A percentile compares a stretch with the other conserved stretches of the same genome.
These are phyloP conservation scores for Cacoxenus indagator DNA, from an alignment of 2,888 invertebrate species.

Conservation along the genomic window DNA sequence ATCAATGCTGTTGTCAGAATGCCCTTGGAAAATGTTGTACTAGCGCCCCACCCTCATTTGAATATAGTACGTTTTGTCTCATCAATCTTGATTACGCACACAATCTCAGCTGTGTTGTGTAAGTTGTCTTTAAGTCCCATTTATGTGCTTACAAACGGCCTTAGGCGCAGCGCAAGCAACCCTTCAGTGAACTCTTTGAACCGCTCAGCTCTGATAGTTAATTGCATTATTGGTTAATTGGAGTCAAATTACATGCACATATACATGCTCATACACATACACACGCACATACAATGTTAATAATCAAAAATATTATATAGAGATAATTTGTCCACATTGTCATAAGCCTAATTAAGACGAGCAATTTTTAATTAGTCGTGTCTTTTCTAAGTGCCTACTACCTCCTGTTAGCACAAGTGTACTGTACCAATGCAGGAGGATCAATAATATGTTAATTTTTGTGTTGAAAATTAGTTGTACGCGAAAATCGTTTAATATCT, in stretches of 20 bases:
- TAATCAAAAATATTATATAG: too few species aligned
- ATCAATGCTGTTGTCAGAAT: constrained; percentile 28
- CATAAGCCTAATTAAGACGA: too few species aligned
- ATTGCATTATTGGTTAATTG: constrained; percentile 57
- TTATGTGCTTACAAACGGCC: neutral
- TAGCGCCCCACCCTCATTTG: too few species aligned
- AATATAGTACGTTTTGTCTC: constrained; percentile 34
- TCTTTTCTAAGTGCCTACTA: too few species aligned
- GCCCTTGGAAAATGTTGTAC: neutral
- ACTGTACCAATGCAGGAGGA: too few species aligned
- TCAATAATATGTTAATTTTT: too few species aligned
- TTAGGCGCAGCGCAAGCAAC: constrained; percentile 18
- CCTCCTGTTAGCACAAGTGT: too few species aligned
- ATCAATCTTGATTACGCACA: constrained; percentile 47
- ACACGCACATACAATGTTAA: too few species aligned
- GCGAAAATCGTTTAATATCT: too few species aligned
- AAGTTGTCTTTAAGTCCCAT: constrained; percentile 30
- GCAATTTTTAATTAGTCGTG: too few species aligned
- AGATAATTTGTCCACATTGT: too few species aligned
- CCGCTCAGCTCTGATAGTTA: constrained; percentile 41
- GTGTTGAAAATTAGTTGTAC: too few species aligned
- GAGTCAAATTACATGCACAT: constrained; percentile 47
- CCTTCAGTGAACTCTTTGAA: constrained; percentile 45
- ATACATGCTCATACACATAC: neutral
- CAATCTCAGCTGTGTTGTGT: constrained; percentile 2